phyloP scores from a whole-genome alignment of 2,113 vertebrate genomes.

The Ancistrus triradiatus region DNA sequence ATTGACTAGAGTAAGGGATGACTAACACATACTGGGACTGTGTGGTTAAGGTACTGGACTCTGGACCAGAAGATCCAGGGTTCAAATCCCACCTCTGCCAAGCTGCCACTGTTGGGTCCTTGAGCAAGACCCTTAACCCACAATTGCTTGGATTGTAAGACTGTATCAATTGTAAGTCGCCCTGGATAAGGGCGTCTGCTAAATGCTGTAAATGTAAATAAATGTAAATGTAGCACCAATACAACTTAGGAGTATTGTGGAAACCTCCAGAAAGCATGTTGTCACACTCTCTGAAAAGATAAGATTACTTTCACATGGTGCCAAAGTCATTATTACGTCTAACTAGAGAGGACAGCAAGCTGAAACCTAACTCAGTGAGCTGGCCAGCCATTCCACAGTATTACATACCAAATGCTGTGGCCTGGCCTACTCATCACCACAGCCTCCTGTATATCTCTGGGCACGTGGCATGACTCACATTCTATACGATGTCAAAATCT shows the following conservation, averaged over 20 bases:
- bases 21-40: no score
- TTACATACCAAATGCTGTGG: conserved; percentile 26
- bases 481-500: conserved; percentile 25
- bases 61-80: no score
- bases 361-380: conserved; percentile 41
- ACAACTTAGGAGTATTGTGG: neutral
- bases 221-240: no score
- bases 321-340: conserved; percentile 41
- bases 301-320: conserved; percentile 30
- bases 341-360: conserved; percentile 30
- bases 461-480: conserved; percentile 19
- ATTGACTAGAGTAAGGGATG: no score
- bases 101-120: no score
- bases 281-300: neutral
- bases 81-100: no score
- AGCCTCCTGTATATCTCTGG: neutral
- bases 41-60: no score
- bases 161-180: no score
- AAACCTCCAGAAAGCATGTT: conserved; percentile 20
- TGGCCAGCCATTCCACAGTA: neutral
- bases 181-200: no score
- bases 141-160: no score
- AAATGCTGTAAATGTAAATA: no score
- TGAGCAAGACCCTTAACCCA: no score
- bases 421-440: conserved; percentile 4